Conservation (phyloP, 2,888 invertebrate species). For the Drosophila percnosoma region DNA sequence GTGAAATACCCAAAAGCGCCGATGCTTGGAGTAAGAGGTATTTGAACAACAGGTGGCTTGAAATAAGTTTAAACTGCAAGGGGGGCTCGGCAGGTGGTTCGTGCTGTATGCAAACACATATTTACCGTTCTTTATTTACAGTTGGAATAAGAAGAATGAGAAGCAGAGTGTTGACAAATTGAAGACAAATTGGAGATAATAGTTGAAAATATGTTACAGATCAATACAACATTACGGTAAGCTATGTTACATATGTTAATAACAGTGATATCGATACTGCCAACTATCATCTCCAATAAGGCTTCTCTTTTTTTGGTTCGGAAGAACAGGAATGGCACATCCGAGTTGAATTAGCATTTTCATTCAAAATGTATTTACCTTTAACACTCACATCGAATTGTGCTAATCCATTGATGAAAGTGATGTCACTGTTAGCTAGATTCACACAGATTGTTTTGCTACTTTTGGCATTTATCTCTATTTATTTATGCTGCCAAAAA, state of each 20-base stretch:
- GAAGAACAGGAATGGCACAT: slow-evolving; percentile 25
- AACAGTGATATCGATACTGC: not conserved
- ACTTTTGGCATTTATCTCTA: slow-evolving; percentile 8
- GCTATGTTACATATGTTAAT: not conserved
- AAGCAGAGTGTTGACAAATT: not conserved
- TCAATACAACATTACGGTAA: not conserved
- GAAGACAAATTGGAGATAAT: no score
- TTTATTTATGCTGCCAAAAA: slow-evolving; percentile 21
- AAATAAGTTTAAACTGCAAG: not conserved
- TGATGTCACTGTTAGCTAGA: slow-evolving; percentile 41
- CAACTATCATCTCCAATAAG: not conserved
- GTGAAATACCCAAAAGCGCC: not conserved
- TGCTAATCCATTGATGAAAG: slow-evolving; percentile 29
- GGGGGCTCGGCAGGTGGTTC: slow-evolving; percentile 31
- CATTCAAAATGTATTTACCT: slow-evolving; percentile 10
- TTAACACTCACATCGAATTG: slow-evolving; percentile 14
- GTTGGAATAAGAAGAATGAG: slow-evolving; percentile 30
- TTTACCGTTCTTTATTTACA: not conserved
- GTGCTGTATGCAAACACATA: not conserved
- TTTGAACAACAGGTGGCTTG: slow-evolving; percentile 36
- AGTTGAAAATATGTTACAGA: not conserved
- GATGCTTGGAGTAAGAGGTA: not conserved
- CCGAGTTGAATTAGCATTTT: slow-evolving; percentile 12
- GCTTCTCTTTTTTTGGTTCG: not conserved
- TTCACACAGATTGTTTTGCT: slow-evolving; percentile 10